phyloP scores from a whole-genome alignment of 2,888 invertebrate species.

The Tipula vernalis region DNA sequence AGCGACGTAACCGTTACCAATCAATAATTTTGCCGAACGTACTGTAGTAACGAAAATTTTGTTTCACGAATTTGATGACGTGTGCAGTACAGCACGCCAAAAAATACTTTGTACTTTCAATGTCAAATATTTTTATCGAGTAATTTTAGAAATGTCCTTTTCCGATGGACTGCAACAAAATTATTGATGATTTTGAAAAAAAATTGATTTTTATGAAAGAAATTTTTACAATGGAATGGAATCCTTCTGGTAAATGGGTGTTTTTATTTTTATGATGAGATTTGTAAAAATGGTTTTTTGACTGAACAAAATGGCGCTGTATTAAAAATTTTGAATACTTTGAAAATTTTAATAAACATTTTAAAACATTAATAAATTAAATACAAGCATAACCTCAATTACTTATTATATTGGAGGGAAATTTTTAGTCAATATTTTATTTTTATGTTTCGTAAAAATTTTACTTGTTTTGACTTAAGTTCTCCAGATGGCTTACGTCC shows the following conservation, averaged over 20 bases:
- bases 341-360: background rate
- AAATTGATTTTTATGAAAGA: too few species aligned
- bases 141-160: too few species aligned
- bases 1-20: background rate
- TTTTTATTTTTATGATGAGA: background rate
- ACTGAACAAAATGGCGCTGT: background rate
- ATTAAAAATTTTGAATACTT: background rate
- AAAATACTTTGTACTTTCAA: background rate
- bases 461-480: too few species aligned
- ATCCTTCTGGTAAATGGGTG: background rate
- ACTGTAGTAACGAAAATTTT: background rate
- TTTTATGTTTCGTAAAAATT: too few species aligned
- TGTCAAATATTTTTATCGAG: too few species aligned
- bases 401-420: background rate
- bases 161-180: too few species aligned
- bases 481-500: too few species aligned
- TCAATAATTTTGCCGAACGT: background rate
- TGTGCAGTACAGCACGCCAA: background rate
- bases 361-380: background rate
- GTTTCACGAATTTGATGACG: background rate
- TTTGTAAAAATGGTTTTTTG: background rate
- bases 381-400: background rate
- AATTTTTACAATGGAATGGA: too few species aligned
- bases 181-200: too few species aligned
- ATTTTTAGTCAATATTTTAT: background rate